A percentile compares a stretch with the other conserved stretches of the same genome.
Conservation (phyloP, 2,797 vertebrate species). For the Oceanodroma leucorhoa region DNA sequence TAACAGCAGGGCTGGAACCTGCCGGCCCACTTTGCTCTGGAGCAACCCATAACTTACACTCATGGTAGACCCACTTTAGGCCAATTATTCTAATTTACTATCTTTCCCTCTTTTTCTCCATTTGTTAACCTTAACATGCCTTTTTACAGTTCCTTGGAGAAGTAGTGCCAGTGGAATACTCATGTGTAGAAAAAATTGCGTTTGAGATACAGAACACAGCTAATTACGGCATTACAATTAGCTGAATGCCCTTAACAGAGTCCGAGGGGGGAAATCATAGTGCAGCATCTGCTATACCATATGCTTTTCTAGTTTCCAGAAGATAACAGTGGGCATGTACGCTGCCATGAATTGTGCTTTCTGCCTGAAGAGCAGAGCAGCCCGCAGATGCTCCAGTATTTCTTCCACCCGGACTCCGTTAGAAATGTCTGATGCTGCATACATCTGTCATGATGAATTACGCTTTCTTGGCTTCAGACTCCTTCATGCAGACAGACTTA, state of each 20-base stretch:
- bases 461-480: not conserved
- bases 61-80: not conserved
- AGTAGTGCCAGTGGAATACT: not conserved
- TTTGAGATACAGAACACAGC: slow-evolving; percentile 16
- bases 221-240: slow-evolving; percentile 45
- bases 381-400: not conserved
- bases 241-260: slow-evolving; percentile 46
- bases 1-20: not conserved
- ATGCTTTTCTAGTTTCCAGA: slow-evolving; percentile 42
- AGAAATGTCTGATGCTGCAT: not conserved
- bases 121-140: slow-evolving; percentile 27
- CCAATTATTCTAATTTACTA: not conserved
- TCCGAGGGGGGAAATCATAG: slow-evolving; percentile 16
- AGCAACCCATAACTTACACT: not conserved
- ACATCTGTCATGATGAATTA: slow-evolving; percentile 27
- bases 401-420: not conserved
- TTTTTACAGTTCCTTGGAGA: slow-evolving; percentile 9
- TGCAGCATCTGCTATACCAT: slow-evolving; percentile 54
- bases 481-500: not conserved
- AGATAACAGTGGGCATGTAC: not conserved
- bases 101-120: not conserved
- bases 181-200: not conserved
- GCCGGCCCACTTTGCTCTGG: fast-evolving
- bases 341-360: not conserved
- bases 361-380: slow-evolving; percentile 1